Conservation (phyloP, 2,888 invertebrate species). For the Cataglyphis rosenhaueri region DNA sequence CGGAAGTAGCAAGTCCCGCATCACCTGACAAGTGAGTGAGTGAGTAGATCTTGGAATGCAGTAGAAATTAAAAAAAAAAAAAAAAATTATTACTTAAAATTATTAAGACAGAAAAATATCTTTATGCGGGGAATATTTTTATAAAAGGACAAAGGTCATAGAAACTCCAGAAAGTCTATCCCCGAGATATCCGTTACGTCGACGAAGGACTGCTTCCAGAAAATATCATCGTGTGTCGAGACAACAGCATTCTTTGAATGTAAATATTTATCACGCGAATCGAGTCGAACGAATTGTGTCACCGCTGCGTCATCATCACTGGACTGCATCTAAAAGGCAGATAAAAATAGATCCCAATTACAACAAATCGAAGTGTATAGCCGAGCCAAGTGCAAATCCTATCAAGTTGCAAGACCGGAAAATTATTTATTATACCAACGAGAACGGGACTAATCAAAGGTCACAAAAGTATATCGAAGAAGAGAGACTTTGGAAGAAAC, state of each 20-base stretch:
- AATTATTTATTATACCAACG: slow-evolving; percentile 18
- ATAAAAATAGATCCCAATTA: slow-evolving; percentile 27
- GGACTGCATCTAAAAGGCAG: slow-evolving; percentile 42
- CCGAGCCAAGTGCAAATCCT: slow-evolving; percentile 47
- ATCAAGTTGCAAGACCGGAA: slow-evolving; percentile 49
- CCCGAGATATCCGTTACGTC: slow-evolving; percentile 64
- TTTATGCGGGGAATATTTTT: slow-evolving; percentile 41
- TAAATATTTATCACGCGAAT: slow-evolving; percentile 73
- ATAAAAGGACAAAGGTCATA: slow-evolving; percentile 40
- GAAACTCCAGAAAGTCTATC: slow-evolving; percentile 65
- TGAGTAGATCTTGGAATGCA: not conserved
- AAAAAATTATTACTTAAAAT: not conserved
- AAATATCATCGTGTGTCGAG: slow-evolving; percentile 67
- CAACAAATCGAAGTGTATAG: slow-evolving; percentile 39
- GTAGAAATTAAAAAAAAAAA: not conserved
- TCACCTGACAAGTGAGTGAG: slow-evolving; percentile 38
- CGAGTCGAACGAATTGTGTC: slow-evolving; percentile 64
- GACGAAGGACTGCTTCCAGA: slow-evolving; percentile 63
- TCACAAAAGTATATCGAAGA: slow-evolving; percentile 24
- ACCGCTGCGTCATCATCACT: slow-evolving; percentile 46
- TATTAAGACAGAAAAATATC: not conserved
- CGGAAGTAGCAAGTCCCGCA: slow-evolving; percentile 10
- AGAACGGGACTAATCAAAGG: slow-evolving; percentile 48
- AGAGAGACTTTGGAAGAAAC: slow-evolving; percentile 57
- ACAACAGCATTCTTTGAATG: slow-evolving; percentile 69